phyloP scores from a whole-genome alignment of 2,113 vertebrate species.

The Athene noctua region DNA sequence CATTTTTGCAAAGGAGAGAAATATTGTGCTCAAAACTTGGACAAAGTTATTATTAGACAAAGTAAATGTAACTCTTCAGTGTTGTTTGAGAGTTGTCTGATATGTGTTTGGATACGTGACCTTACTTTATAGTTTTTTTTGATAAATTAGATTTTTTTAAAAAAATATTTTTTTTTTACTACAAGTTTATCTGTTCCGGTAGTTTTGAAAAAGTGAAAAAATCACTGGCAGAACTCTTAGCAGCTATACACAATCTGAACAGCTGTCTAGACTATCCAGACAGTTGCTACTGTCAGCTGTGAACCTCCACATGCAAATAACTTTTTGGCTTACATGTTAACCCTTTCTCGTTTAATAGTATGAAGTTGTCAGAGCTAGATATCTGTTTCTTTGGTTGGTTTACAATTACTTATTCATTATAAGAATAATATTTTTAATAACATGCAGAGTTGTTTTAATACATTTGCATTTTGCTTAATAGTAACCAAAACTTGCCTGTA shows the following conservation, averaged over 20 bases:
- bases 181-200: slow-evolving; percentile 50
- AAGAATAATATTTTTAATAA: not conserved
- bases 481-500: not conserved
- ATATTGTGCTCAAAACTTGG: not conserved
- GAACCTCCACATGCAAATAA: slow-evolving; percentile 70
- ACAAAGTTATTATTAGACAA: not conserved
- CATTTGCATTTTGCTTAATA: not conserved
- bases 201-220: slow-evolving; percentile 76
- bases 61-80: not conserved
- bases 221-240: slow-evolving; percentile 52
- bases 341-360: slow-evolving; percentile 51
- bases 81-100: not conserved
- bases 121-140: not conserved
- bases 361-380: not conserved
- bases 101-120: not conserved
- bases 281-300: slow-evolving; percentile 83
- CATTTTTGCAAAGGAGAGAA: slow-evolving; percentile 20
- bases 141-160: not conserved
- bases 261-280: slow-evolving; percentile 77
- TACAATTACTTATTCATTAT: not conserved
- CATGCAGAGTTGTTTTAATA: not conserved
- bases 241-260: slow-evolving; percentile 63
- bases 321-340: slow-evolving; percentile 67
- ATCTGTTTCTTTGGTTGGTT: not conserved
- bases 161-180: not conserved